Percentiles rank a stretch among this genome's conserved stretches.
Conservation (phyloP, 1,140 invertebrate species). For the Hylaeus volcanicus region DNA sequence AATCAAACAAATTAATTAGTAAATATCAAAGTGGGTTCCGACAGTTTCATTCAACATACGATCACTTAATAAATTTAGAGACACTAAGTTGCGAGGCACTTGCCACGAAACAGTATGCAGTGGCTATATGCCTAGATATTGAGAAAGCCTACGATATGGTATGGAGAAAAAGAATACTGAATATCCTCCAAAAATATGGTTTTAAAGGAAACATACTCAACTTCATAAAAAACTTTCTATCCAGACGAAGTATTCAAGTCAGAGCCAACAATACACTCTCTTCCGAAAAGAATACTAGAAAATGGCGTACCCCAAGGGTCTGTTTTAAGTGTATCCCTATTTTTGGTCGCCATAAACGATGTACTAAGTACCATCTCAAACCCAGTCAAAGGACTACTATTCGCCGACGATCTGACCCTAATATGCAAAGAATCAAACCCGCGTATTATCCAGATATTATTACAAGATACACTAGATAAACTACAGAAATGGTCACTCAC, state of each 20-base stretch:
- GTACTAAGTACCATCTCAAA: neutral
- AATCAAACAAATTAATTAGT: neutral
- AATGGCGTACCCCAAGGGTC: neutral
- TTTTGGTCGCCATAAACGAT: neutral
- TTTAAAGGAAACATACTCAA: neutral
- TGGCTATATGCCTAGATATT: neutral
- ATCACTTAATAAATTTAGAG: neutral
- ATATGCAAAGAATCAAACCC: neutral
- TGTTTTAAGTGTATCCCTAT: neutral
- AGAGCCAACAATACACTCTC: neutral
- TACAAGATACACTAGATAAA: neutral
- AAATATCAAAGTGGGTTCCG: neutral
- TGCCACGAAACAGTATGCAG: neutral
- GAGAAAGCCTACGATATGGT: constrained; percentile 5
- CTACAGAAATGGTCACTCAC: neutral
- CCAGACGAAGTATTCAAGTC: neutral
- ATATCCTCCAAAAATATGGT: neutral
- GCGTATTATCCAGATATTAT: neutral
- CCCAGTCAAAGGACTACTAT: neutral
- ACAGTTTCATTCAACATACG: neutral
- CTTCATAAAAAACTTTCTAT: neutral
- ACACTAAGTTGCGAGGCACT: neutral
- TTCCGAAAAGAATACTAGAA: neutral
- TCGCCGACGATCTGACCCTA: neutral
- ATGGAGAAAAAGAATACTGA: neutral